These are phyloP conservation scores for Drosophila watanabei DNA, from an alignment of 1,140 invertebrate genomes.

Conservation along the genomic window DNA sequence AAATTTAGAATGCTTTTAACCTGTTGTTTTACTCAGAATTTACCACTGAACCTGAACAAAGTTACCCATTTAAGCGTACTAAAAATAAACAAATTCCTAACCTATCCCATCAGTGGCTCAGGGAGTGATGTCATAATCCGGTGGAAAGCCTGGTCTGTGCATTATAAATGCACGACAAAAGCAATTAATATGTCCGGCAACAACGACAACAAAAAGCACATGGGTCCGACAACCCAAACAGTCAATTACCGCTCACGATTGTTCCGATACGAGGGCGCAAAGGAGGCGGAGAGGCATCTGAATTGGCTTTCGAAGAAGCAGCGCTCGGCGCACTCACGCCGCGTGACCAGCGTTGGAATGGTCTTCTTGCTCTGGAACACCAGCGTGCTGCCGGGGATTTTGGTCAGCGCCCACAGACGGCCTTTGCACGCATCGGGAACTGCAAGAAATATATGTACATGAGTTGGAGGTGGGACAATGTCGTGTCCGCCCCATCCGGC, in stretches of 20 bases:
- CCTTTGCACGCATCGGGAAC: constrained; percentile 81
- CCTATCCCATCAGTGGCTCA: constrained; percentile 25
- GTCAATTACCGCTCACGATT: constrained; percentile 80
- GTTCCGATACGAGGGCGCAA: constrained; percentile 83
- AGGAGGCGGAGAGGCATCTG: constrained; percentile 86
- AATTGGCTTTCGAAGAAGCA: constrained; percentile 86
- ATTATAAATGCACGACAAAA: constrained; percentile 67
- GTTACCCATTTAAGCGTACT: constrained; percentile 8
- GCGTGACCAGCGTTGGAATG: constrained; percentile 84
- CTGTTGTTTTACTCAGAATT: not conserved
- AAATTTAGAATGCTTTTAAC: not conserved
- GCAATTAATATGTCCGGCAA: constrained; percentile 63
- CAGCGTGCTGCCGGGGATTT: constrained; percentile 86
- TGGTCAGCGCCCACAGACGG: constrained; percentile 86
- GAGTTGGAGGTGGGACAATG: constrained; percentile 23
- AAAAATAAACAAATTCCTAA: constrained; percentile 26
- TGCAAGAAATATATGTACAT: constrained; percentile 37
- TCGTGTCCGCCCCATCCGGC: constrained; percentile 29
- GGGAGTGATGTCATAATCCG: constrained; percentile 67
- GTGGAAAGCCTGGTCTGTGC: constrained; percentile 55
- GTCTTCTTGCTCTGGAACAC: constrained; percentile 86
- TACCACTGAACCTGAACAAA: constrained; percentile 9
- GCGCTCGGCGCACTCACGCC: constrained; percentile 86
- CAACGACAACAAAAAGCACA: constrained; percentile 36
- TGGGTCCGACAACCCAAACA: constrained; percentile 36